phyloP scores from a whole-genome alignment of 2,113 vertebrate species.

The Ictalurus punctatus region DNA sequence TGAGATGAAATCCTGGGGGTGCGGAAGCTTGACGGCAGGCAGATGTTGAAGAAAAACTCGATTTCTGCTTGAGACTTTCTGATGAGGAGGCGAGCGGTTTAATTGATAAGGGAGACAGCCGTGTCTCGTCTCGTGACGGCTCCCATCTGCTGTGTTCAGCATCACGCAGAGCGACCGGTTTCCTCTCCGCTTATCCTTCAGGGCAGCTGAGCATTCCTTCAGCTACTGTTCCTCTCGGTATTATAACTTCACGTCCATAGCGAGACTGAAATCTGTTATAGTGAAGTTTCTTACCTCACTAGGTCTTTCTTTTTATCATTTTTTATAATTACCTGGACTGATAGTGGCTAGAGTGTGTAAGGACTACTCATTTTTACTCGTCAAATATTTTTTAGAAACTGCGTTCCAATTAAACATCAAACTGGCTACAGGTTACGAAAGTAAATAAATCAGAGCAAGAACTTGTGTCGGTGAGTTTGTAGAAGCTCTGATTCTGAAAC shows the following conservation, averaged over 20 bases:
- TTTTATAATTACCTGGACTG: too few species aligned
- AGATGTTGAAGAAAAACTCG: not conserved
- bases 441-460: not conserved
- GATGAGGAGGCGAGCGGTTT: not conserved
- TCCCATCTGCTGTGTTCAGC: not conserved
- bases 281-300: not conserved
- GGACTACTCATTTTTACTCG: not conserved
- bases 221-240: not conserved
- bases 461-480: not conserved
- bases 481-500: not conserved
- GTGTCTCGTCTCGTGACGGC: not conserved
- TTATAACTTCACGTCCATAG: not conserved
- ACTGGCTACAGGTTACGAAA: not conserved
- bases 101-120: not conserved
- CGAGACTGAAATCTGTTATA: not conserved
- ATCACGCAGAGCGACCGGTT: not conserved
- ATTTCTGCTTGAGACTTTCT: constrained; percentile 1
- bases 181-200: not conserved
- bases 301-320: not conserved
- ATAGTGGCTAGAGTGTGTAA: not conserved
- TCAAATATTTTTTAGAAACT: not conserved
- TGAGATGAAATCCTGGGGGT: not conserved
- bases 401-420: not conserved
- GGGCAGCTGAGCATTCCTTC: not conserved
- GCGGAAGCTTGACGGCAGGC: not conserved